phyloP scores from a whole-genome alignment of 2,113 vertebrate species.

The Saguinus imperator region DNA sequence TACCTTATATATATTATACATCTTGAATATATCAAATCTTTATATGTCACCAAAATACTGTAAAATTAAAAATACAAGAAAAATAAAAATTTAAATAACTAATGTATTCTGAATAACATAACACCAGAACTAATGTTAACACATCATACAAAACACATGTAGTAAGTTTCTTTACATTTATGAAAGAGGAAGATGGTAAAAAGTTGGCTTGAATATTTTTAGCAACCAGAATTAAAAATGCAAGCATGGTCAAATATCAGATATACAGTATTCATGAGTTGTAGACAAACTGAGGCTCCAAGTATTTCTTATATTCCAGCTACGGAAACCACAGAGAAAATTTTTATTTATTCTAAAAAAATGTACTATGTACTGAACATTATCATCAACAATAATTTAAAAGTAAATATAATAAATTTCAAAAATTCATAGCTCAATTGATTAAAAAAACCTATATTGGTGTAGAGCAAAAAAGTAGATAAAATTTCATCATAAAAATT shows the following conservation, averaged over 20 bases:
- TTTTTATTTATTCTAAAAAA: neutral
- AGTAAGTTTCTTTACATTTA: neutral
- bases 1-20: neutral
- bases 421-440: neutral
- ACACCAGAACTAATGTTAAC: neutral
- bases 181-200: neutral
- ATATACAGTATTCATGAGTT: neutral
- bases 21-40: neutral
- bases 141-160: neutral
- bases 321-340: neutral
- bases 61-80: neutral
- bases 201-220: neutral
- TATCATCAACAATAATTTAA: neutral
- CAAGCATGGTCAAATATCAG: neutral
- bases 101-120: neutral
- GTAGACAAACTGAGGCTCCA: neutral
- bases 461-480: neutral
- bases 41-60: neutral
- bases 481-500: neutral
- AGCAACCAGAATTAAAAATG: neutral
- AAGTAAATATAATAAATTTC: neutral
- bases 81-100: neutral
- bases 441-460: neutral
- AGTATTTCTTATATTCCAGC: neutral
- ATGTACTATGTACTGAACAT: accelerated